phyloP scores from a whole-genome alignment of 2,797 vertebrate genomes.

The Rhynchonycteris naso region DNA sequence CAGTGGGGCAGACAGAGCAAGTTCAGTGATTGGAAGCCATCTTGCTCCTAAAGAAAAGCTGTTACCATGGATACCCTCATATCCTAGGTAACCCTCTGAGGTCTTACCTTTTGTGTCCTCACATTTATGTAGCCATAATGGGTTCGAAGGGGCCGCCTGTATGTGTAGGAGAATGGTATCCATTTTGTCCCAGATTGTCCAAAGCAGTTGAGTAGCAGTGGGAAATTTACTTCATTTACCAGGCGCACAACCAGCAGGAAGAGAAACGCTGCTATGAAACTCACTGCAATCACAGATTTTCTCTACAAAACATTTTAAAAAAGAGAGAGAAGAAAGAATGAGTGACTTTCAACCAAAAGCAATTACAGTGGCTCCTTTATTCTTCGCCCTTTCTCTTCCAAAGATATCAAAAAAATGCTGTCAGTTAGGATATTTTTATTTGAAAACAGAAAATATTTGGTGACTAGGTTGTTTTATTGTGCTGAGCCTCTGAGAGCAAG shows the following conservation, averaged over 20 bases:
- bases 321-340: neutral
- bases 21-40: constrained; percentile 10
- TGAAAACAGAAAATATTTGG: constrained; percentile 19
- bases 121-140: constrained; percentile 95
- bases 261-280: constrained; percentile 91
- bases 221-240: constrained; percentile 90
- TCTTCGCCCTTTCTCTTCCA: constrained; percentile 20
- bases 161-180: constrained; percentile 90
- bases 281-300: constrained; percentile 91
- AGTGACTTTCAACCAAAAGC: constrained; percentile 15
- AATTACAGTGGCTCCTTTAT: neutral
- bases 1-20: neutral
- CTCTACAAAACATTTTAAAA: constrained; percentile 87
- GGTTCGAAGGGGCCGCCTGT: constrained; percentile 89
- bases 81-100: constrained; percentile 3
- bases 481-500: neutral
- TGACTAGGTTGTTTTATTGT: neutral
- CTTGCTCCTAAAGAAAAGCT: constrained; percentile 36
- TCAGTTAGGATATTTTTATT: constrained; percentile 37
- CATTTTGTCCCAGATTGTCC: constrained; percentile 89
- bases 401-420: constrained; percentile 19
- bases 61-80: constrained; percentile 66
- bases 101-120: constrained; percentile 94
- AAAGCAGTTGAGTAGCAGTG: constrained; percentile 92
- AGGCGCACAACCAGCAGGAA: constrained; percentile 92